Conservation (phyloP, 2,113 vertebrate genomes). For the zebrafish (Danio rerio) region GRCz12tu NC_133186.1:10642501-10643000, state of each 20-base stretch:
- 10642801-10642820: slow-evolving; percentile 45
- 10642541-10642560: slow-evolving; percentile 50
- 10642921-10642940: no score
- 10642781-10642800: slow-evolving; percentile 48
- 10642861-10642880: slow-evolving; percentile 13
- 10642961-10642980: no score
- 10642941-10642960: no score
- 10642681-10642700: slow-evolving; percentile 39
- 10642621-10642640: slow-evolving; percentile 58
- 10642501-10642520: slow-evolving; percentile 42
- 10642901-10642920: no score
- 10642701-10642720: slow-evolving; percentile 37
- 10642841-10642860: slow-evolving; percentile 33
- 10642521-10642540: slow-evolving; percentile 49
- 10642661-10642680: slow-evolving; percentile 36
- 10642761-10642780: slow-evolving; percentile 43
- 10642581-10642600: slow-evolving; percentile 57
- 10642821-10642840: slow-evolving; percentile 24
- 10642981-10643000: no score
- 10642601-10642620: slow-evolving; percentile 55
- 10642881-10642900: not conserved
- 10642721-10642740: slow-evolving; percentile 27
- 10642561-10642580: slow-evolving; percentile 52
- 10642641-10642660: slow-evolving; percentile 56
- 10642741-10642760: slow-evolving; percentile 18